phyloP scores from a whole-genome alignment of 2,797 vertebrate species.

The Menidia menidia region DNA sequence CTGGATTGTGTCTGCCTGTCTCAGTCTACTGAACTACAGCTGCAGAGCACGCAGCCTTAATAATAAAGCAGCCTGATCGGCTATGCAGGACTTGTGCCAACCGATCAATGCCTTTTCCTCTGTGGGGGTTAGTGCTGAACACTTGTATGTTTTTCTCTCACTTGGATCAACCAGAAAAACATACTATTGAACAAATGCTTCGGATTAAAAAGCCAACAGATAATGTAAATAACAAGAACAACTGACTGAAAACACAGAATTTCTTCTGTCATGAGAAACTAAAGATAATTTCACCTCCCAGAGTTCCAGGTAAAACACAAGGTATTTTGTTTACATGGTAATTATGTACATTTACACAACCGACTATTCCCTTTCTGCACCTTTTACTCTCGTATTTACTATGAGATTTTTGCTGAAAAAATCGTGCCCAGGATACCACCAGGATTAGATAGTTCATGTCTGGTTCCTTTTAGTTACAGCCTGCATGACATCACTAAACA shows the following conservation, averaged over 20 bases:
- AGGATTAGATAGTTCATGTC: background rate
- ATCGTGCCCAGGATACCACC: background rate
- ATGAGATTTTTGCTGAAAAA: background rate
- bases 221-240: background rate
- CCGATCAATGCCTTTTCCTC: constrained; percentile 19
- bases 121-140: background rate
- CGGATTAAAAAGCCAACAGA: background rate
- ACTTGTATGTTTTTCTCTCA: constrained; percentile 5
- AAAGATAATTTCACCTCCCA: background rate
- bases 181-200: background rate
- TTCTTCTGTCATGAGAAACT: background rate
- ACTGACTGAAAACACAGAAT: background rate
- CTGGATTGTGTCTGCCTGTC: constrained; percentile 70
- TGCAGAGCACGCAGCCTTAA: constrained; percentile 60
- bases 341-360: background rate
- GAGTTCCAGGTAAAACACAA: too few relatives aligned
- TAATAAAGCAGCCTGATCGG: constrained; percentile 60
- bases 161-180: background rate
- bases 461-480: background rate
- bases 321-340: too few relatives aligned
- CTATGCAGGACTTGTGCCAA: constrained; percentile 37
- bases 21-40: constrained; percentile 49
- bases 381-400: background rate
- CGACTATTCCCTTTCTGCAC: constrained; percentile 1
- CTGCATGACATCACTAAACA: constrained; percentile 5